Evolutionary conservation across 2,888 invertebrate species (phyloP).

Genomic region (Sarcophaga carnaria): DNA sequence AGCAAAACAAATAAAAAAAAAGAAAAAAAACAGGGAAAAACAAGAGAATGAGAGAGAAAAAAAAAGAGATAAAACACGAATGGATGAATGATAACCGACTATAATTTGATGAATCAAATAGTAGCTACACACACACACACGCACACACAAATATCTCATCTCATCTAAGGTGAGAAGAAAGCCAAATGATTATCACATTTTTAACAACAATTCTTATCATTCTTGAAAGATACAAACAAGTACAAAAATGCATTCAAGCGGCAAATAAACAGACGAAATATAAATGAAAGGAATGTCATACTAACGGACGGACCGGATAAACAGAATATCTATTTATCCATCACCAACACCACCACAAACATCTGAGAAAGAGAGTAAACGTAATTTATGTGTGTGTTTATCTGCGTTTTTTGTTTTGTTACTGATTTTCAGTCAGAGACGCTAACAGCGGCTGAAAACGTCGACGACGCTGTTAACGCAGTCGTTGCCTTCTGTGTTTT

Average conservation of each 20-base stretch:
- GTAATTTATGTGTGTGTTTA: conserved; percentile 25
- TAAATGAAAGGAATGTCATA: conserved; percentile 50
- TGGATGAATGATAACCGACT: conserved; percentile 35
- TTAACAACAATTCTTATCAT: conserved; percentile 25
- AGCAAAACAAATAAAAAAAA: background rate
- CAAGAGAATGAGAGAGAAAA: background rate
- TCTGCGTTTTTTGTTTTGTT: background rate
- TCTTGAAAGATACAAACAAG: conserved; percentile 28
- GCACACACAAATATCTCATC: background rate
- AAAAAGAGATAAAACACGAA: background rate
- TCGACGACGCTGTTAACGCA: background rate
- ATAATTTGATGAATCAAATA: conserved; percentile 20
- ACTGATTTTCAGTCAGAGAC: background rate
- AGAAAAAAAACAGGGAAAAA: background rate
- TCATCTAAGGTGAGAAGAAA: background rate
- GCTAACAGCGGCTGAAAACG: background rate
- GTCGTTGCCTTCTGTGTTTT: conserved; percentile 28
- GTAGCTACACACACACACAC: background rate
- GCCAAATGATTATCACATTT: conserved; percentile 22
- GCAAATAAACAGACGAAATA: background rate
- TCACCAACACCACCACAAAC: background rate
- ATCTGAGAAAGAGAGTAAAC: conserved; percentile 9
- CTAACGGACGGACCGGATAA: conserved; percentile 22
- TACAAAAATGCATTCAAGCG: background rate
- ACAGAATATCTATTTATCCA: conserved; percentile 14